These are phyloP conservation scores for Drosophila subsilvestris DNA, from an alignment of 2,888 invertebrate species.

Conservation along the genomic window DNA sequence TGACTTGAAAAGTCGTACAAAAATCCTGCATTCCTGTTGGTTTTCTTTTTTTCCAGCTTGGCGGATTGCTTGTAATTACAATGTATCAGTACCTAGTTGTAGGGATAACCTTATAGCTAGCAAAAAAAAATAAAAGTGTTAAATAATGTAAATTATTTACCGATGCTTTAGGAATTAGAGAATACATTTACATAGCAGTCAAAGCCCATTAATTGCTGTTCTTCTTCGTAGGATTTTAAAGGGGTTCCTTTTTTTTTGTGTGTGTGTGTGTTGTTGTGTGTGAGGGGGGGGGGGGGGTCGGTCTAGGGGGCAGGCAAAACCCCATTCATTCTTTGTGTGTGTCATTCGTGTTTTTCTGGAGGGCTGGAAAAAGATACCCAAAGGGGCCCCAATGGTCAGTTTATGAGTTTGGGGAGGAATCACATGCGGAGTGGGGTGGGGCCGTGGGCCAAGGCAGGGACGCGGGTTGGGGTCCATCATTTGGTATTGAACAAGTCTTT, in stretches of 20 bases:
- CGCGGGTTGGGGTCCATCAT: constrained; percentile 15
- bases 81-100: constrained; percentile 61
- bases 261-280: neutral
- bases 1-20: constrained; percentile 13
- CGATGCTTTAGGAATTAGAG: constrained; percentile 37
- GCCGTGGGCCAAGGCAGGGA: neutral
- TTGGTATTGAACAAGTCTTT: constrained; percentile 36
- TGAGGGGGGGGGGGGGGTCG: no score
- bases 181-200: constrained; percentile 67
- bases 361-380: neutral
- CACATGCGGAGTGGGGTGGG: constrained; percentile 1
- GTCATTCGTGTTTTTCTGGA: neutral
- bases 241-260: neutral
- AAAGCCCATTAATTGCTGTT: constrained; percentile 39
- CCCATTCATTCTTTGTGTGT: neutral
- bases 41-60: neutral
- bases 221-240: neutral
- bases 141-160: constrained; percentile 6
- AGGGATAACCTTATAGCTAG: constrained; percentile 25
- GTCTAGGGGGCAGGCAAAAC: neutral
- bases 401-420: constrained; percentile 2
- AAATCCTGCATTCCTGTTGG: constrained; percentile 2
- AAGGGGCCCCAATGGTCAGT: neutral
- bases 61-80: constrained; percentile 17
- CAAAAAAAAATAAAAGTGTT: constrained; percentile 21